A percentile compares a stretch with the other conserved stretches of the same genome.
Conservation (phyloP, 2,888 invertebrate species). For the Drosophila paramelanica region DNA sequence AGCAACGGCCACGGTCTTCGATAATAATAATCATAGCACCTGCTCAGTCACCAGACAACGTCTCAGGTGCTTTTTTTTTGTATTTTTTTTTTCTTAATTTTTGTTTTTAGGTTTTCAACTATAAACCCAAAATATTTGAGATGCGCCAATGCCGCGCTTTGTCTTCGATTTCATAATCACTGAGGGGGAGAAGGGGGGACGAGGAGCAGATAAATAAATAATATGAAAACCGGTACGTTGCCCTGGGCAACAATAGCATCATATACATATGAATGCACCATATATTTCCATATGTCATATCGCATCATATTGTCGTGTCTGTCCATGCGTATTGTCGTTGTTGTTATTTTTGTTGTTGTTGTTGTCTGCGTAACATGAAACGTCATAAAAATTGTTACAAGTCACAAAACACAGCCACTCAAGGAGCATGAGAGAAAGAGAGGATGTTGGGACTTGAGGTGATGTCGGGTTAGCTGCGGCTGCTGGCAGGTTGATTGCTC, state of each 20-base stretch:
- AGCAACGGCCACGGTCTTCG: conserved; percentile 41
- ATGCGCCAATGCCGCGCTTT: conserved; percentile 29
- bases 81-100: neutral
- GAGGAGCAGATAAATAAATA: conserved; percentile 18
- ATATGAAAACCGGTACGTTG: conserved; percentile 37
- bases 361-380: conserved; percentile 63
- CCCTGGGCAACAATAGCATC: conserved; percentile 26
- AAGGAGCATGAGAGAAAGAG: neutral
- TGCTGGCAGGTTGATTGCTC: conserved; percentile 49
- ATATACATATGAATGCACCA: conserved; percentile 54
- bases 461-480: conserved; percentile 4
- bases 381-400: conserved; percentile 74
- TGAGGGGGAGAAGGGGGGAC: conserved; percentile 2
- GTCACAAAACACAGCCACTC: conserved; percentile 37
- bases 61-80: conserved; percentile 8
- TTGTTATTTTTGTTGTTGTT: neutral
- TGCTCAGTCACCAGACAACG: conserved; percentile 23
- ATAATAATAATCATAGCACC: conserved; percentile 58
- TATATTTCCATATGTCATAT: conserved; percentile 56
- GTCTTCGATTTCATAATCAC: conserved; percentile 71
- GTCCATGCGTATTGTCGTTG: neutral
- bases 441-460: conserved; percentile 1
- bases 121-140: conserved; percentile 43
- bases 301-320: conserved; percentile 32
- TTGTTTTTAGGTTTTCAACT: neutral